Base-by-base conservation (phyloP, 2,113 vertebrate species). In the Calonectris borealis region DNA sequence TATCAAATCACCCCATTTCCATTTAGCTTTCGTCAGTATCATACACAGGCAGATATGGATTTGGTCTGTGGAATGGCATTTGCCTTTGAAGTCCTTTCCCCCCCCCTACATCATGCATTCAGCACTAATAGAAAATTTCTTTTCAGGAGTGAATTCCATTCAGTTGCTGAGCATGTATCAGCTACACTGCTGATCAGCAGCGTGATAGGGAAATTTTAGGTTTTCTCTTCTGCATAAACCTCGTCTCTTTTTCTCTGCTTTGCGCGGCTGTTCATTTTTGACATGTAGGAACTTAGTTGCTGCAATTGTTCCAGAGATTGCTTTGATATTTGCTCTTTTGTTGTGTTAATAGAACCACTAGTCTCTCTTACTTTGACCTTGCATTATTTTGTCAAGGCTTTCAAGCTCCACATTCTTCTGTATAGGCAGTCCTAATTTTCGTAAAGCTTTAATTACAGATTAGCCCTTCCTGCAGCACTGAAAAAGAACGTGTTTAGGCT, bases 321-420 rank as follows among this genome's bases (percentile, higher is more conserved):
- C 94, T 95, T 96, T 95, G 87, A 92, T 96, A 94, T 79, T 83
- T 90, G 10, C 55, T 94, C 77, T 94, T 96, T 95, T 95, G 66
- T 97, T 95, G 87, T 95, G 91, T 68, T 96, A 94, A 93, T 90
- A 86, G 65, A 90, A 80, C 8, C 25, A 66, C 71, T 81, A 48
- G 44, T 86, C 8, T 90, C 57, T 90, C 65, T 95, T 78, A 66
- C 86, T 95, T 92, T 96, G 94, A 94, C 96, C 93, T 94, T 96
- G 85, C 58, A 70, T 95, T 93, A 78, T 93, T 93, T 93, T 83
- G 64, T 88, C 51, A 90, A 91, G 51, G 42, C 54, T 93, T 94
- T 95, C 85, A 86, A 66, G 48, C 26, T 83, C 17, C 31, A 40
- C 76, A 34, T 68, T 92, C 36, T 70, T 72, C 82, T 86, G 32